Conservation (phyloP, 2,888 invertebrate genomes). For the Tinea pellionella region DNA sequence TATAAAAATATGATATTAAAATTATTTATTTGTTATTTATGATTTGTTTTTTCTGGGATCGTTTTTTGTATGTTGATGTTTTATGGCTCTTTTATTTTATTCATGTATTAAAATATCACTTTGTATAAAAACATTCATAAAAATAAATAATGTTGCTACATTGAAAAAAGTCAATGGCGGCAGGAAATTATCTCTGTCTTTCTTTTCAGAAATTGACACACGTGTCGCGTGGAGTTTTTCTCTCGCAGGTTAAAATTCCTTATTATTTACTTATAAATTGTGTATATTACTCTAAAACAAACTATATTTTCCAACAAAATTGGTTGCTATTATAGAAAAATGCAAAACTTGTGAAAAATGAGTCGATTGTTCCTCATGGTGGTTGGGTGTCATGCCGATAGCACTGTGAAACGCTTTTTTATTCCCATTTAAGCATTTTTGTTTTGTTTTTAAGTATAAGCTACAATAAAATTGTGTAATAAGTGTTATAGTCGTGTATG, state of each 20-base stretch:
- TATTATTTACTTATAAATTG: constrained; percentile 32
- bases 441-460: background rate
- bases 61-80: background rate
- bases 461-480: background rate
- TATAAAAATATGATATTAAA: too few relatives aligned
- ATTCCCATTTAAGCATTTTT: background rate
- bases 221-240: constrained; percentile 68
- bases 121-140: constrained; percentile 15
- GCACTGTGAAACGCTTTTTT: background rate
- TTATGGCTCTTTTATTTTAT: background rate
- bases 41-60: too few relatives aligned
- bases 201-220: constrained; percentile 66
- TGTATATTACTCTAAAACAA: background rate
- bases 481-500: background rate
- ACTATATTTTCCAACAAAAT: background rate
- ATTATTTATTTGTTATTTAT: too few relatives aligned
- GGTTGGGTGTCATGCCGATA: background rate
- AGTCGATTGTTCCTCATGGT: constrained; percentile 15
- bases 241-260: constrained; percentile 59
- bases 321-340: background rate
- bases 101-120: background rate
- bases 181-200: constrained; percentile 47
- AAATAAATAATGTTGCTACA: constrained; percentile 29
- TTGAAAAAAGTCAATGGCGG: constrained; percentile 43
- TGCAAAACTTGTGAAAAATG: constrained; percentile 32